Evolutionary conservation across 2,113 vertebrate genomes (phyloP).

Genomic region (Pao palembangensis): DNA sequence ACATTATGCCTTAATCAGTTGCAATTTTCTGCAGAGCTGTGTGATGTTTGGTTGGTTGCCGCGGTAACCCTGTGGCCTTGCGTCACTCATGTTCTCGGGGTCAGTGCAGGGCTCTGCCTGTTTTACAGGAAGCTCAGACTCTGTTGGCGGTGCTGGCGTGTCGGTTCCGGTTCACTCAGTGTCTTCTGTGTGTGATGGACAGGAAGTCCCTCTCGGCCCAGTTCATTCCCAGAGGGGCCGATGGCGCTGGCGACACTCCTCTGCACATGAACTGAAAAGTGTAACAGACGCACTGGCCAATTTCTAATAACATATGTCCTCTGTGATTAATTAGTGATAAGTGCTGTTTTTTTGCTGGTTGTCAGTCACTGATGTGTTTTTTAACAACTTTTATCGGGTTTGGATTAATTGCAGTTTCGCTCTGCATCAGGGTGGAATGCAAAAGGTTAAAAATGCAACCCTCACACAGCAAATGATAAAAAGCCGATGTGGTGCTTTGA

Average conservation of each 20-base stretch:
- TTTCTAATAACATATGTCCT: slow-evolving; percentile 1
- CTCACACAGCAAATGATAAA: no score
- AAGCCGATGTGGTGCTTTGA: no score
- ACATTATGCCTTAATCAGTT: not conserved
- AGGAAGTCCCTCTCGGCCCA: slow-evolving; percentile 18
- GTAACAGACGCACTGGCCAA: not conserved
- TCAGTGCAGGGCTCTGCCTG: slow-evolving; percentile 2
- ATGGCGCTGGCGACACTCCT: slow-evolving; percentile 9
- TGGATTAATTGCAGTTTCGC: no score
- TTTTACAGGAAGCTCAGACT: slow-evolving; percentile 8
- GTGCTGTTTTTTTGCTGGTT: slow-evolving; percentile 11
- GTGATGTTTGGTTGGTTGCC: not conserved
- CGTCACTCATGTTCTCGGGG: slow-evolving; percentile 6
- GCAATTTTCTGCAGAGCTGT: slow-evolving; percentile 2
- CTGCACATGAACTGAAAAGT: slow-evolving; percentile 19
- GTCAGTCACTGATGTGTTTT: not conserved
- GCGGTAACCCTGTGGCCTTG: no score
- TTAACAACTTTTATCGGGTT: not conserved
- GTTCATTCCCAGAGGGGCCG: slow-evolving; percentile 12
- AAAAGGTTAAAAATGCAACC: no score
- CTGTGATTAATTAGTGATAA: slow-evolving; percentile 32
- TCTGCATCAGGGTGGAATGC: no score
- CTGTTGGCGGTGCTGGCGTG: slow-evolving; percentile 2
- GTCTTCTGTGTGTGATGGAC: slow-evolving; percentile 8
- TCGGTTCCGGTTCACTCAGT: slow-evolving; percentile 1